phyloP scores from a whole-genome alignment of 2,888 invertebrate species.

The Coenonympha arcania region DNA sequence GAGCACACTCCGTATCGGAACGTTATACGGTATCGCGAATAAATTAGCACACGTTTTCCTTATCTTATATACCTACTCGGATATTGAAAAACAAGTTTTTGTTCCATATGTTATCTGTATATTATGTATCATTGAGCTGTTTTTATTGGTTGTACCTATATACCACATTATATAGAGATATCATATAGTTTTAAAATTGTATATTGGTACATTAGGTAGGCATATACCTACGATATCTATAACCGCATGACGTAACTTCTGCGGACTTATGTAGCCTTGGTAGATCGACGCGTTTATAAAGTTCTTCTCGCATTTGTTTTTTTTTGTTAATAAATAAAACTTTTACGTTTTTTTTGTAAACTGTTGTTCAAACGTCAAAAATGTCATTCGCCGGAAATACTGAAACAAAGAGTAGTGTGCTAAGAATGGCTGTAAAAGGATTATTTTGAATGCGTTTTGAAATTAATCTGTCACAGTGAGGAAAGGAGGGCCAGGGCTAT shows the following conservation, averaged over 20 bases:
- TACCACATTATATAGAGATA: neutral
- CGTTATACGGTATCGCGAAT: conserved; percentile 57
- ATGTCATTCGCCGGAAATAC: conserved; percentile 52
- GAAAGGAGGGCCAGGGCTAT: conserved; percentile 48
- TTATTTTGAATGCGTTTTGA: conserved; percentile 52
- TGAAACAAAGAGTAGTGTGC: conserved; percentile 56
- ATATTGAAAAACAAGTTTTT: conserved; percentile 28
- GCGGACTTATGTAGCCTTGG: conserved; percentile 56
- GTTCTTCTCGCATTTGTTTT: conserved; percentile 36
- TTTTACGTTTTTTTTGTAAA: conserved; percentile 23
- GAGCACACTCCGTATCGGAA: conserved; percentile 42
- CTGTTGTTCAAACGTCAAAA: conserved; percentile 48
- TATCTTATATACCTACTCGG: conserved; percentile 21
- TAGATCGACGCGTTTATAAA: conserved; percentile 47
- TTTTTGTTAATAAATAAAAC: conserved; percentile 1
- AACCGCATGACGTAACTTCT: conserved; percentile 33
- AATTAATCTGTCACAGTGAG: conserved; percentile 40
- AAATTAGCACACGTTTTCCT: conserved; percentile 47
- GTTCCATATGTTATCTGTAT: conserved; percentile 27
- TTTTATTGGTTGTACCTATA: conserved; percentile 13
- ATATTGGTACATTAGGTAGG: too few species aligned
- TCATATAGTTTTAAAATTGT: too few species aligned
- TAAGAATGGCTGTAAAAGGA: conserved; percentile 48
- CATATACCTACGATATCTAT: conserved; percentile 1
- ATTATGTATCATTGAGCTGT: conserved; percentile 9